Conservation (phyloP, 2,797 vertebrate species). For the Macropus fuliginosus region DNA sequence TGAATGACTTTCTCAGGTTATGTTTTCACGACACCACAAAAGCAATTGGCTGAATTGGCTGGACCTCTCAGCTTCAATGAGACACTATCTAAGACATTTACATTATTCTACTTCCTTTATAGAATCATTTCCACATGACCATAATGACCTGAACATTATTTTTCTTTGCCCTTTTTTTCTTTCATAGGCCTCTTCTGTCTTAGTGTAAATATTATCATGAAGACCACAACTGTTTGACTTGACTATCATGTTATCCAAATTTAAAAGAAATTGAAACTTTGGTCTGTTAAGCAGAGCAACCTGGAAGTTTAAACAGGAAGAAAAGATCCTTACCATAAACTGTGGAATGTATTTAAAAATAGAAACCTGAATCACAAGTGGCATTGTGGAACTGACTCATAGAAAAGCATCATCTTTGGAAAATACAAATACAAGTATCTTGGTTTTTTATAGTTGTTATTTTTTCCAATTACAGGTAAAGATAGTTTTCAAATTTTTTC, state of each 20-base stretch:
- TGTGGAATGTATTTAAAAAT: slow-evolving; percentile 43
- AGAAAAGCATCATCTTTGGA: slow-evolving; percentile 14
- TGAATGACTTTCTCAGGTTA: slow-evolving; percentile 35
- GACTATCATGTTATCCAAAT: background rate
- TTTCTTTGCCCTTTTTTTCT: slow-evolving; percentile 13
- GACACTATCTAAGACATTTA: background rate
- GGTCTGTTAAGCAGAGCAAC: slow-evolving; percentile 27
- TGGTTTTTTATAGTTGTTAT: background rate
- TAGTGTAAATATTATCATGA: slow-evolving; percentile 45
- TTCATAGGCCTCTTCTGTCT: slow-evolving; percentile 7
- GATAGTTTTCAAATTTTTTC: background rate
- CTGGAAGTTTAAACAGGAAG: slow-evolving; percentile 13
- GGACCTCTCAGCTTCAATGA: slow-evolving; percentile 13
- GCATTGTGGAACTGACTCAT: background rate
- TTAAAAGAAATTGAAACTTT: slow-evolving; percentile 22
- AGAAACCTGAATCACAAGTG: slow-evolving; percentile 36
- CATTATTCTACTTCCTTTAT: slow-evolving; percentile 50
- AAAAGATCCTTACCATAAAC: slow-evolving; percentile 21
- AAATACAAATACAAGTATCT: slow-evolving; percentile 10
- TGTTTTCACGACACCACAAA: slow-evolving; percentile 50
- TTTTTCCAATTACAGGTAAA: background rate
- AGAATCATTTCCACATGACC: slow-evolving; percentile 37
- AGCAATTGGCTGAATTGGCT: background rate
- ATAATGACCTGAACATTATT: background rate
- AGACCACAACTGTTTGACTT: slow-evolving; percentile 16